A percentile compares a stretch with the other conserved stretches of the same genome.
These are phyloP conservation scores for Tolypeutes matacus DNA, from an alignment of 2,797 vertebrate species.

Conservation along the genomic window DNA sequence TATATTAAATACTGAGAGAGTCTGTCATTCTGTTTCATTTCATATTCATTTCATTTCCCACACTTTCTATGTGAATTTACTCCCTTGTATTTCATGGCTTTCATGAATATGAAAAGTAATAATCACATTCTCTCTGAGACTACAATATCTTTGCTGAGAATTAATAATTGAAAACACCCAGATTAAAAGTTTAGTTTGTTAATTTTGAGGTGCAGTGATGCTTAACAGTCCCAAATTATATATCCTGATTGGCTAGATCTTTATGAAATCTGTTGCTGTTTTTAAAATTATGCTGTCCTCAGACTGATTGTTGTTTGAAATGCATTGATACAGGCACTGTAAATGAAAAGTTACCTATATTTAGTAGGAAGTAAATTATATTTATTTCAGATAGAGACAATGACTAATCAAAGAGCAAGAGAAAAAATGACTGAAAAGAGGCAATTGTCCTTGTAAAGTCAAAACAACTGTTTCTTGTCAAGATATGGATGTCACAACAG, in stretches of 20 bases:
- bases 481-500: neutral
- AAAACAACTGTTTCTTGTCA: neutral
- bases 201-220: slow-evolving; percentile 4
- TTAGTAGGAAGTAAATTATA: slow-evolving; percentile 42
- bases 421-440: neutral
- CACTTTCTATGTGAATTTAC: neutral
- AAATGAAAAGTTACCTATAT: slow-evolving; percentile 71
- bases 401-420: slow-evolving; percentile 28
- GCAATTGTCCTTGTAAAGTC: neutral
- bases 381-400: slow-evolving; percentile 46
- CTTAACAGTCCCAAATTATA: neutral
- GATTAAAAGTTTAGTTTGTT: neutral
- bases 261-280: slow-evolving; percentile 68
- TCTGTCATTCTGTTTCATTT: neutral
- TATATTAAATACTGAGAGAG: neutral
- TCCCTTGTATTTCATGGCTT: neutral
- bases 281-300: slow-evolving; percentile 66
- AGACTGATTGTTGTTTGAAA: slow-evolving; percentile 63
- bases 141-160: slow-evolving; percentile 17
- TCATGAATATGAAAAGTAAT: neutral
- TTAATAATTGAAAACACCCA: neutral
- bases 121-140: neutral
- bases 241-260: neutral
- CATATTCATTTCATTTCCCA: neutral
- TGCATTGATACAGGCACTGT: slow-evolving; percentile 55